Base-by-base conservation (phyloP, 37 sponge, comb jelly and placozoan genomes). In the Halisarca cf. caerulea region DNA sequence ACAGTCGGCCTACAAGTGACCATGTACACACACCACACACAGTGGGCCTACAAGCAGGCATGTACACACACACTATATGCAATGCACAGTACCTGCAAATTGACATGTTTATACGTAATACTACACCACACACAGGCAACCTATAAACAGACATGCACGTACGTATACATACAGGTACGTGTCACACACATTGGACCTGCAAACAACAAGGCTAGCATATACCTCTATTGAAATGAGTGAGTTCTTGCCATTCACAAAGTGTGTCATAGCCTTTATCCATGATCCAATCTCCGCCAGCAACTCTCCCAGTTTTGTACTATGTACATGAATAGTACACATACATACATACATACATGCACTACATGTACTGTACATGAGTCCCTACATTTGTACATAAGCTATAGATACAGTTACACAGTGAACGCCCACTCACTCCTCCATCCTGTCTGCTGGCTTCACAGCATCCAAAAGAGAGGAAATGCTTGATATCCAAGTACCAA, bases 201-300 rank as follows among this genome's bases (percentile, higher is more conserved):
- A n/a, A n/a, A n/a, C n/a, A n/a, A n/a, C n/a, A n/a, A 55, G 17
- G 17, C 23, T 0, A 23, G 51, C n/a, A 5, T 43, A 1, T 60
- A 94, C 94, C 84, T 91, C 59, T 24, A 86, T 78, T 15, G 80
- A 41, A 5, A 81, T 62, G 41, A 51, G 61, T 1, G 80, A 75
- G 45, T 94, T 85, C 15, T 80, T 59, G 70, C 59, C 71, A 40
- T 89, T 66, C 15, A 89, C 82, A 43, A 69, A 53, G 58, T 83
- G 69, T 23, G 71, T 53, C n/a, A 91, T 59, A 74, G 86, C 32
- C 3, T 74, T 71, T 1, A 80, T 24, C 95, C 95, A 94, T 55
- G 78, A 83, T 42, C 83, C 80, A 55, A 81, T 71, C 25, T 78
- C 86, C 9, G 34, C 55, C 32, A 57, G 23, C 41, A 93, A 41